These are phyloP conservation scores for Blennius ocellaris DNA, from an alignment of 2,113 vertebrate species.

Conservation along the genomic window DNA sequence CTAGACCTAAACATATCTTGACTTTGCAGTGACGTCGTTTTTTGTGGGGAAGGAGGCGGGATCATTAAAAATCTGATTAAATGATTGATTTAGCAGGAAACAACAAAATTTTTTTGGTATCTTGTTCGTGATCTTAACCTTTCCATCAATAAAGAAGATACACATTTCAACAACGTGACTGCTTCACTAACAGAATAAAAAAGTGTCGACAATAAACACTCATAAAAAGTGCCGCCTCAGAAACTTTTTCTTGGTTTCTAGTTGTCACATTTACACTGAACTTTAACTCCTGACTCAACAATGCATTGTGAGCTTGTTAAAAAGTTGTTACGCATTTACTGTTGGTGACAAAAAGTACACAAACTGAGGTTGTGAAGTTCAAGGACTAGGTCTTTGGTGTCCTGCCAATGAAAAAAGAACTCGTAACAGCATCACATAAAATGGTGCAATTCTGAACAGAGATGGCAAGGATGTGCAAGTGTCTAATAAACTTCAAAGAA, in stretches of 20 bases:
- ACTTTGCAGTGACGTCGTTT: neutral
- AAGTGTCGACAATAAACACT: neutral
- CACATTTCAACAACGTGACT: no score
- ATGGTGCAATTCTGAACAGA: neutral
- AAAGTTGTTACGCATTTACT: constrained; percentile 78
- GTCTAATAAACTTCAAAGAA: neutral
- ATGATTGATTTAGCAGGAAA: no score
- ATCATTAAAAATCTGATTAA: no score
- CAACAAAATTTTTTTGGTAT: no score
- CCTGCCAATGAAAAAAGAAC: constrained; percentile 47
- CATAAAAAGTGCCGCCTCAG: neutral
- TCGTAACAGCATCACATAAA: constrained; percentile 62
- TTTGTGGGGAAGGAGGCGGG: no score
- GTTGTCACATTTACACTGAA: constrained; percentile 37
- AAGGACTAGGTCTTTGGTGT: constrained; percentile 50
- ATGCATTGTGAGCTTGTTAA: constrained; percentile 52
- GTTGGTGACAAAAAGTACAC: constrained; percentile 42
- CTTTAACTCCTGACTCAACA: constrained; percentile 67
- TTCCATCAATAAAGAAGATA: no score
- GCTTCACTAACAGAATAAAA: no score
- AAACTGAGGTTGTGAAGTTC: constrained; percentile 20
- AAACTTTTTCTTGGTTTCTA: neutral
- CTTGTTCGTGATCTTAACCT: no score
- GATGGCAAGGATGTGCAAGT: neutral
- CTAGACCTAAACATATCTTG: neutral